Evolutionary conservation across 2,797 vertebrate species (phyloP).

Genomic region (Anas capensis): DNA sequence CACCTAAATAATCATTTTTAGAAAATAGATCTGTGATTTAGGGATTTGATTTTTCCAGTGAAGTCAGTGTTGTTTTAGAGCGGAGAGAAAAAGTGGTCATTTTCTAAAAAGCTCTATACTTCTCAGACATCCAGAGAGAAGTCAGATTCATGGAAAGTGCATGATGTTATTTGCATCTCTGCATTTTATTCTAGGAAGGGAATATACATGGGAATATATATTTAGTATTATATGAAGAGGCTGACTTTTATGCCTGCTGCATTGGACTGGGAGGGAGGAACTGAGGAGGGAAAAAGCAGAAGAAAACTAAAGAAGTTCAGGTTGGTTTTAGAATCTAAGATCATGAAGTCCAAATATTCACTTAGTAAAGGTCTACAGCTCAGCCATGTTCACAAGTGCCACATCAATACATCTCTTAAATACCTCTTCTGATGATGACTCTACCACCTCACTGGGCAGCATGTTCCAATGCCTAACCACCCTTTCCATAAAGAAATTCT

Average conservation of each 20-base stretch:
- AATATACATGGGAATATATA: neutral
- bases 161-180: neutral
- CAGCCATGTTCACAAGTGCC: no score
- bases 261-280: neutral
- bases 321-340: neutral
- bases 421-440: no score
- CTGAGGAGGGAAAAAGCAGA: fast-evolving
- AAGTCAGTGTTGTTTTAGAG: neutral
- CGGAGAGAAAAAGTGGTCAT: neutral
- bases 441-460: no score
- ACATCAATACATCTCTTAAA: no score
- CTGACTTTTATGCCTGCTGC: neutral
- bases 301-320: neutral
- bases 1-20: neutral
- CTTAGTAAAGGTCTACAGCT: no score
- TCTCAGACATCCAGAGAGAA: neutral
- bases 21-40: neutral
- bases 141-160: neutral
- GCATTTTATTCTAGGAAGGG: neutral
- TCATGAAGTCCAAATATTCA: no score
- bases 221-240: neutral
- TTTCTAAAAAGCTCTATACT: neutral
- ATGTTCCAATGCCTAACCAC: no score
- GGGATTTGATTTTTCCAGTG: neutral
- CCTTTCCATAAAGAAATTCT: no score